Base-by-base conservation (phyloP, 2,888 invertebrate species). In the Spatulosminthurus flaviceps region DNA sequence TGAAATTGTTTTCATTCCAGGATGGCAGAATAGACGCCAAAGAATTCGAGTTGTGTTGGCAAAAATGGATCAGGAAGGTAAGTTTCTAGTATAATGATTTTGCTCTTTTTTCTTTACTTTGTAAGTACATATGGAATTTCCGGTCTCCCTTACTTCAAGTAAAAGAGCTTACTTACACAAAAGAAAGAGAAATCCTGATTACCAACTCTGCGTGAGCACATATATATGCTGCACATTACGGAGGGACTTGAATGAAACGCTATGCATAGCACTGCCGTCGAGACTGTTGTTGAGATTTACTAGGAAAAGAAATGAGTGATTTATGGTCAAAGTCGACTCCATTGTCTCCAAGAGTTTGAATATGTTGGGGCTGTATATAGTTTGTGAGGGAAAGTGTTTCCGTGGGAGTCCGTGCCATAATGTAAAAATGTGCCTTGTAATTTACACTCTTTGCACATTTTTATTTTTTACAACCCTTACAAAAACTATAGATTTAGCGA, bases 51-150 rank as follows among this genome's bases (percentile, higher is more conserved):
- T 88, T 93, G 87, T 95, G 95, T 87, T 95, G 95, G 95, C 93
- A 94, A 88, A 92, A 93, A 86, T 95, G 95, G 95, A 94, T 95
- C 82, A 95, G 95, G 91, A 92, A 93, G 86, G 93, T 93, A 87
- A 90, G 91, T 71, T 11, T 24, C 9, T 13, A 13, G 28, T 19
- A n/a, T 77, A 43, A 29, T 42, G 0, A 66, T 28, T 60, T n/a
- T 26, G n/a, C 29, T 2, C 16, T 19, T 51, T 19, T 2, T 28
- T 19, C 1, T 11, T 2, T 51, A 51, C n/a, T 11, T 51, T 19
- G 5, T 51, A 42, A 71, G 74, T 24, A 21, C 11, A 42, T 71
- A n/a, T n/a, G n/a, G n/a, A 34, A n/a, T 22, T 21, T 21, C 13
- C 34, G 1, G 72, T 43, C 43, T n/a, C 21, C 21, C 22, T 41